phyloP scores from a whole-genome alignment of 1,140 invertebrate species.

The Leptinotarsa undecemlineata region DNA sequence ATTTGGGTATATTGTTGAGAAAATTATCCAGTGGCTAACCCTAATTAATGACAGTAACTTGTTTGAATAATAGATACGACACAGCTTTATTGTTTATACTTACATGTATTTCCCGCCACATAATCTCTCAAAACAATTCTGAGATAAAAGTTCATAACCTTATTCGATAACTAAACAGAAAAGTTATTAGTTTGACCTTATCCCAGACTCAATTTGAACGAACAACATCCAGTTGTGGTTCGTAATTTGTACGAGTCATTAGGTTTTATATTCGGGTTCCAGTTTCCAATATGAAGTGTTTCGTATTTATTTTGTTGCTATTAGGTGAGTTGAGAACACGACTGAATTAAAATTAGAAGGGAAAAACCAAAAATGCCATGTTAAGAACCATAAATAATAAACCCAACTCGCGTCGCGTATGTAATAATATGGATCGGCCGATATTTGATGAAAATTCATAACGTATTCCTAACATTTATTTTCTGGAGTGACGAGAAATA shows the following conservation, averaged over 20 bases:
- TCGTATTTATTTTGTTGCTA: neutral
- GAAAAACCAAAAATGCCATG: no score
- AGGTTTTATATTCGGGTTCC: no score
- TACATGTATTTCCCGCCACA: neutral
- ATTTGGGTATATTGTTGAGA: no score
- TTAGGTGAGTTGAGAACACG: neutral
- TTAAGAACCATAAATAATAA: no score
- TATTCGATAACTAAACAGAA: neutral
- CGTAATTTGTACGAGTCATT: no score
- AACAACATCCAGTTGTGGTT: neutral
- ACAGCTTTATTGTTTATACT: neutral
- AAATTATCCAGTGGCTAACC: neutral
- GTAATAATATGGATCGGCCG: no score
- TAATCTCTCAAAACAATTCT: neutral
- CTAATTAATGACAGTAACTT: neutral
- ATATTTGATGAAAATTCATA: no score
- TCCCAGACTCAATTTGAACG: neutral
- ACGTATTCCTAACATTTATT: no score
- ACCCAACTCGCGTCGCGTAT: no score
- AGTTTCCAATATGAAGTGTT: conserved; percentile 8
- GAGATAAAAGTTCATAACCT: neutral
- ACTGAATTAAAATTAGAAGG: no score
- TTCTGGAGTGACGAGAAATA: no score
- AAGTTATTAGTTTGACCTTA: neutral
- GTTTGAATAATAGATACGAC: neutral